Percentiles rank a stretch among this genome's conserved stretches.
These are phyloP conservation scores for Drosophila parvula DNA, from an alignment of 1,140 invertebrate genomes.

Conservation along the genomic window DNA sequence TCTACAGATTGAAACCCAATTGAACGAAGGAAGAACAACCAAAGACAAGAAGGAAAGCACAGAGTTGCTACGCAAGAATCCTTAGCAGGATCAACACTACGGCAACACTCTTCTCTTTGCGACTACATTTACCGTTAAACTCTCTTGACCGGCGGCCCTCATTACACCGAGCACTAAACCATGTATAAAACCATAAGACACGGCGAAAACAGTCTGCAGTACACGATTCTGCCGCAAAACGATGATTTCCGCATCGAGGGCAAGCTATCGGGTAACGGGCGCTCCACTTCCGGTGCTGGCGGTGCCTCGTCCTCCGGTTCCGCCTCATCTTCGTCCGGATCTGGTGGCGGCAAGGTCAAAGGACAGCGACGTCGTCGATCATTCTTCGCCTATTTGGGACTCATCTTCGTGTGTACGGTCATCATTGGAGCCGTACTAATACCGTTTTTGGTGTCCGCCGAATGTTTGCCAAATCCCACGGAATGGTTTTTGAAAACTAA, in stretches of 20 bases:
- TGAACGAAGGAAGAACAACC: background rate
- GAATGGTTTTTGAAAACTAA: constrained; percentile 84
- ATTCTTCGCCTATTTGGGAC: constrained; percentile 79
- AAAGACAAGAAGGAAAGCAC: too few relatives aligned
- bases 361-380: constrained; percentile 67
- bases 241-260: constrained; percentile 87
- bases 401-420: constrained; percentile 81
- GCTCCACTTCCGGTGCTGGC: constrained; percentile 12
- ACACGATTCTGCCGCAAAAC: constrained; percentile 89
- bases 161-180: constrained; percentile 46
- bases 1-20: background rate
- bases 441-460: constrained; percentile 79
- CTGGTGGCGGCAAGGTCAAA: constrained; percentile 19
- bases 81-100: too few relatives aligned
- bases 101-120: too few relatives aligned
- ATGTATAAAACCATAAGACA: constrained; percentile 91
- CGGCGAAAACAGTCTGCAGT: constrained; percentile 89
- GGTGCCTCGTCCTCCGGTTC: constrained; percentile 31
- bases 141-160: background rate
- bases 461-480: constrained; percentile 78
- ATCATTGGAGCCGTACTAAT: constrained; percentile 79
- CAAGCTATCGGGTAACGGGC: constrained; percentile 80
- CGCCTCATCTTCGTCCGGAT: constrained; percentile 26
- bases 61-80: too few relatives aligned
- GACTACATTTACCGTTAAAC: background rate